Conservation (phyloP, 2,888 invertebrate species). For the Tiliacea citrago region DNA sequence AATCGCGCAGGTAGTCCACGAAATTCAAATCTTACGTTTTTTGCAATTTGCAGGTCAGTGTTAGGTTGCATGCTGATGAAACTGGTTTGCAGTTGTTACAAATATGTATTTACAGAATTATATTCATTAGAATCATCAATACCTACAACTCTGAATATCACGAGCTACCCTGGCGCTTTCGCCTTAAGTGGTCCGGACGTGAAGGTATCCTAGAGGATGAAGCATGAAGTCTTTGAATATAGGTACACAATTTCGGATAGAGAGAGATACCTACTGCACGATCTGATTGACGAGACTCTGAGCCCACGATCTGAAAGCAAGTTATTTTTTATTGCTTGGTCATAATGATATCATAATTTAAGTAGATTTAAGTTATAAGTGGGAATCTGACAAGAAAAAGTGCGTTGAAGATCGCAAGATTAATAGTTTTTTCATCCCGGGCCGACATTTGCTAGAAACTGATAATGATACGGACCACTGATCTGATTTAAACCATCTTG, state of each 20-base stretch:
- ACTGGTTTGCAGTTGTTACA: too few relatives aligned
- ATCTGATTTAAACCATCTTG: constrained; percentile 75
- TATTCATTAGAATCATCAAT: too few relatives aligned
- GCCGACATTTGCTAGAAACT: constrained; percentile 72
- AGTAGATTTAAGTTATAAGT: constrained; percentile 65
- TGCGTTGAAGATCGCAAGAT: constrained; percentile 69
- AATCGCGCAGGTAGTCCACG: neutral
- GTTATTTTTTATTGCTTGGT: constrained; percentile 44
- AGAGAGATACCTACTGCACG: neutral
- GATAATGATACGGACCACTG: constrained; percentile 81
- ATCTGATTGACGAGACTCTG: neutral
- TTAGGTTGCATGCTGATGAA: too few relatives aligned
- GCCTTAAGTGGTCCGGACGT: neutral
- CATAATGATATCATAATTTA: constrained; percentile 54
- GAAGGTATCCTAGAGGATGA: neutral
- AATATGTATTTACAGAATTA: too few relatives aligned
- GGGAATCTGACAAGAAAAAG: constrained; percentile 63
- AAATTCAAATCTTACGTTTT: neutral
- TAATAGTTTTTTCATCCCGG: constrained; percentile 74
- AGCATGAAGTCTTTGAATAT: too few relatives aligned
- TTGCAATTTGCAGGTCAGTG: neutral
- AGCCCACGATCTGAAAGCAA: constrained; percentile 8
- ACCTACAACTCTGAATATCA: neutral
- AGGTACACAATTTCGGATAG: neutral
- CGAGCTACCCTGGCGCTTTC: neutral